These are phyloP conservation scores for Notarius quadriscutis DNA, from an alignment of 2,113 vertebrate species.

Conservation along the genomic window DNA sequence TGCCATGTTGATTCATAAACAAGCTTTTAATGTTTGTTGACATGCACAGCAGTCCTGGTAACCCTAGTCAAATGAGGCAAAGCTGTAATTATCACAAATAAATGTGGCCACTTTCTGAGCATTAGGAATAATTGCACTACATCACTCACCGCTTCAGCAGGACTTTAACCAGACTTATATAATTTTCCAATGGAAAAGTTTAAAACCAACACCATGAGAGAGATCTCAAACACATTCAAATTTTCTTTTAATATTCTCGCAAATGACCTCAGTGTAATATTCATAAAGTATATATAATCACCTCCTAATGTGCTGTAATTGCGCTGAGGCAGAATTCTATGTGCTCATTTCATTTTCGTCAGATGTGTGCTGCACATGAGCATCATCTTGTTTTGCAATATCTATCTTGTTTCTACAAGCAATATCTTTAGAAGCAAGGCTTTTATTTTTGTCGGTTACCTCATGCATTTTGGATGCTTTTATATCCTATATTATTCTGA, in stretches of 20 bases:
- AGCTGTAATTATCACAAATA: conserved; percentile 35
- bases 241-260: conserved; percentile 13
- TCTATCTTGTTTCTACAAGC: no score
- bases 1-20: not conserved
- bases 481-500: not conserved
- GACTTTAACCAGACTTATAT: not conserved
- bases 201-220: not conserved
- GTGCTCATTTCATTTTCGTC: conserved; percentile 24
- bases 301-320: conserved; percentile 36
- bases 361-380: not conserved
- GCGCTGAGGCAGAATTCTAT: conserved; percentile 12
- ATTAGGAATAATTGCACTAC: conserved; percentile 32
- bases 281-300: conserved; percentile 39
- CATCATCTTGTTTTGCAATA: conserved; percentile 2
- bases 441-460: conserved; percentile 8
- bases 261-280: conserved; percentile 19
- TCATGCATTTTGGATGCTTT: conserved; percentile 11
- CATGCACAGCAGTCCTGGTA: conserved; percentile 36
- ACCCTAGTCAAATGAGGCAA: conserved; percentile 36
- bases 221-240: conserved; percentile 3
- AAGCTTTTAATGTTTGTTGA: conserved; percentile 42
- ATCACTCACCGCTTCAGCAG: conserved; percentile 14
- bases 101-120: conserved; percentile 15
- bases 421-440: conserved; percentile 18
- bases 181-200: conserved; percentile 20